phyloP scores from a whole-genome alignment of 2,888 invertebrate genomes.

The Anarsia innoxiella region DNA sequence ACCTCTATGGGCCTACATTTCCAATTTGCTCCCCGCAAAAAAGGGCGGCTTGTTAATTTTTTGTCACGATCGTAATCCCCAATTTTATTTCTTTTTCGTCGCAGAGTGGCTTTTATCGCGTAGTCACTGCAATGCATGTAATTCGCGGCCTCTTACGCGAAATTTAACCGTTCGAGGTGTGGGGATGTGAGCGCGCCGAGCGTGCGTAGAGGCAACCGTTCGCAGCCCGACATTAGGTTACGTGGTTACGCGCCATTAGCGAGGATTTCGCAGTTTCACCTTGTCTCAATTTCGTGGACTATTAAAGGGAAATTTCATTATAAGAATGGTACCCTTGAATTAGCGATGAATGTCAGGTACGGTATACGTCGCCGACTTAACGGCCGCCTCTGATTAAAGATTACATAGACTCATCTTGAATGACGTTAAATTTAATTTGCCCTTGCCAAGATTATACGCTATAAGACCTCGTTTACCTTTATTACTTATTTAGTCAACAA shows the following conservation, averaged over 20 bases:
- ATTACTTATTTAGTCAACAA: constrained; percentile 32
- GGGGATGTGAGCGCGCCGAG: too few relatives aligned
- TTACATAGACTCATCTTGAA: constrained; percentile 33
- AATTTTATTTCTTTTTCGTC: constrained; percentile 29
- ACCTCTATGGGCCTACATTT: too few relatives aligned
- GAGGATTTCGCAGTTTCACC: constrained; percentile 56
- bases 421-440: constrained; percentile 48
- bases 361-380: constrained; percentile 36
- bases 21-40: constrained; percentile 6
- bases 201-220: constrained; percentile 24
- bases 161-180: constrained; percentile 24
- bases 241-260: constrained; percentile 59
- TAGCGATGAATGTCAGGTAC: constrained; percentile 40
- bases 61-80: constrained; percentile 25
- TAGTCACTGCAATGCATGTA: too few relatives aligned
- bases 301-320: constrained; percentile 63
- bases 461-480: constrained; percentile 30
- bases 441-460: constrained; percentile 32
- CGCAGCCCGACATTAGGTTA: constrained; percentile 41
- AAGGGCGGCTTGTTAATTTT: constrained; percentile 18
- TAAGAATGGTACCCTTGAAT: constrained; percentile 52
- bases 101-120: constrained; percentile 23
- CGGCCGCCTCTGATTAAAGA: constrained; percentile 42
- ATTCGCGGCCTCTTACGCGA: constrained; percentile 28
- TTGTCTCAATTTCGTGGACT: constrained; percentile 51